These are phyloP conservation scores for Anarsia innoxiella DNA, from an alignment of 2,888 invertebrate genomes.

Conservation along the genomic window DNA sequence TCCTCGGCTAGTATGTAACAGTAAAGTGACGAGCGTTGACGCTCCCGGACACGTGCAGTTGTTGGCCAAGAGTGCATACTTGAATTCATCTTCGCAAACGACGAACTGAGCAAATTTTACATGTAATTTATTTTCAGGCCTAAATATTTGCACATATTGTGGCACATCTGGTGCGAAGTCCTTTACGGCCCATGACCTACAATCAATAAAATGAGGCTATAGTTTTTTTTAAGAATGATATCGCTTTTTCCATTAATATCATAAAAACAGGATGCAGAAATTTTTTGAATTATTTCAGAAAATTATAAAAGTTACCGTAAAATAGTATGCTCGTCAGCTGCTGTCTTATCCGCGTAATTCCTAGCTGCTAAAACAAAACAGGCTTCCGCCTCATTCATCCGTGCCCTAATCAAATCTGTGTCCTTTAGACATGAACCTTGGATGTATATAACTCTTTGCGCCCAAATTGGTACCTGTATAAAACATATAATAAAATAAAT, in stretches of 20 bases:
- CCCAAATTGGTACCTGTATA: conserved; percentile 93
- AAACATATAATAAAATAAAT: neutral
- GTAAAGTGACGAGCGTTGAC: conserved; percentile 95
- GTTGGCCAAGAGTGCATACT: conserved; percentile 97
- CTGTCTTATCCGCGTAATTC: conserved; percentile 96
- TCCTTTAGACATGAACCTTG: conserved; percentile 98
- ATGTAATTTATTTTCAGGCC: conserved; percentile 98
- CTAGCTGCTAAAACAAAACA: conserved; percentile 97
- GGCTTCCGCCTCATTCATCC: conserved; percentile 98
- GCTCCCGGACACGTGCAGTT: conserved; percentile 99
- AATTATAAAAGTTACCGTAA: conserved; percentile 53
- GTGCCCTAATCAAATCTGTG: conserved; percentile 93
- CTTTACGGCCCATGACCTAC: conserved; percentile 97
- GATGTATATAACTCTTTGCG: conserved; percentile 96
- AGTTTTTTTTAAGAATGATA: too few species aligned
- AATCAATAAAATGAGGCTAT: too few species aligned
- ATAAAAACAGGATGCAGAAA: neutral
- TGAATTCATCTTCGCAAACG: conserved; percentile 99
- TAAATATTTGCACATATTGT: conserved; percentile 98
- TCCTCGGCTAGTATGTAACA: conserved; percentile 97
- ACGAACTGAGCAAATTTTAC: conserved; percentile 99
- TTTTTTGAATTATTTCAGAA: neutral
- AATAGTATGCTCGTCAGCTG: conserved; percentile 89
- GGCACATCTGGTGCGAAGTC: conserved; percentile 98
- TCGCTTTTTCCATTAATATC: neutral